phyloP scores from a whole-genome alignment of 2,113 vertebrate species.

The Leucopsar rothschildi region DNA sequence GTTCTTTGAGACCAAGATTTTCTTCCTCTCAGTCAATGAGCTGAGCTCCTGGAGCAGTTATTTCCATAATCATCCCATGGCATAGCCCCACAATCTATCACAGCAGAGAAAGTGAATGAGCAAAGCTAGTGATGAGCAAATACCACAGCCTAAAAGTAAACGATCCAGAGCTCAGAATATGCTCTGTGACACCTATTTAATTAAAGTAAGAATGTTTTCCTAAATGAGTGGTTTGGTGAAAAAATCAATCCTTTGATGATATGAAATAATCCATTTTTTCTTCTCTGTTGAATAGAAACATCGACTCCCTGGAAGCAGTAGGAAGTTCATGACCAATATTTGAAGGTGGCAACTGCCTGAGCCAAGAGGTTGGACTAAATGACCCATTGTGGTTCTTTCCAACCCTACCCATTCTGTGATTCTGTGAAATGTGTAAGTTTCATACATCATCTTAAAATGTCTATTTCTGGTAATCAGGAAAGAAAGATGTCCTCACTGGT shows the following conservation, averaged over 20 bases:
- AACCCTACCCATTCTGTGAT: neutral
- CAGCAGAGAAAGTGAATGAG: neutral
- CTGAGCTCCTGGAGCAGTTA: constrained; percentile 68
- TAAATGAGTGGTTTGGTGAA: neutral
- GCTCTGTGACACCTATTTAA: neutral
- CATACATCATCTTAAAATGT: neutral
- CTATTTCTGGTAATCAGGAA: neutral
- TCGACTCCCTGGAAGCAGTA: neutral
- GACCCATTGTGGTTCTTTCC: neutral
- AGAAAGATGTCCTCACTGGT: neutral
- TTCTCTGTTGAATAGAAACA: neutral
- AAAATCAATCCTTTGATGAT: neutral
- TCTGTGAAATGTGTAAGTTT: neutral
- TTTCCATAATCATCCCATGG: constrained; percentile 73
- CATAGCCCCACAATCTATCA: constrained; percentile 61
- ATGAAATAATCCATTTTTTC: neutral
- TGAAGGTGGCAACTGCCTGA: neutral
- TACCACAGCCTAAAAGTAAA: neutral
- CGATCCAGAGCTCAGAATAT: neutral
- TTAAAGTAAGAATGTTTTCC: neutral
- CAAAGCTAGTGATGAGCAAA: neutral
- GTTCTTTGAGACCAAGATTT: constrained; percentile 49
- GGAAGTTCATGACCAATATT: neutral
- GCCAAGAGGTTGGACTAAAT: neutral
- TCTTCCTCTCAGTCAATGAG: constrained; percentile 69